Conservation (phyloP, 2,797 vertebrate genomes). For the Myotis findleyi region DNA sequence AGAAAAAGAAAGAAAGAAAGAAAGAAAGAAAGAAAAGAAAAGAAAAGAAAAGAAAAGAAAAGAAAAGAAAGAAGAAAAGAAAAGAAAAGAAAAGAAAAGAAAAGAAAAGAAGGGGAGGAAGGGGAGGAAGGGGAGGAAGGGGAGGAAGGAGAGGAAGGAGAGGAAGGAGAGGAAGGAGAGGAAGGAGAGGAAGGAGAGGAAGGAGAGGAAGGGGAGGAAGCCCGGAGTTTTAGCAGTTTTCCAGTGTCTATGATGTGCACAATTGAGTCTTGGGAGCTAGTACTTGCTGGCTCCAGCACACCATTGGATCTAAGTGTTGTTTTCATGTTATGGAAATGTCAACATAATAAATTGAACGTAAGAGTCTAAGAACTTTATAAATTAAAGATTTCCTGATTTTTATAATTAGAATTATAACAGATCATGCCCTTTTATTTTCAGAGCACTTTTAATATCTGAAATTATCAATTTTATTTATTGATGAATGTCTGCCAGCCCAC, state of each 20-base stretch:
- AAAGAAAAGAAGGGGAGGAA: too few species aligned
- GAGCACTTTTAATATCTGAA: not conserved
- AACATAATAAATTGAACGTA: not conserved
- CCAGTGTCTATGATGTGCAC: not conserved
- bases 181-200: accelerated
- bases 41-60: too few species aligned
- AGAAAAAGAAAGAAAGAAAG: too few species aligned
- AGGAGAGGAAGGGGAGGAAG: not conserved
- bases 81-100: too few species aligned
- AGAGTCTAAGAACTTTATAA: not conserved
- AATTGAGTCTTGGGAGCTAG: not conserved
- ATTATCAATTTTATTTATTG: not conserved
- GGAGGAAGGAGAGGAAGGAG: not conserved
- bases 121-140: too few species aligned
- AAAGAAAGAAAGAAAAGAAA: too few species aligned
- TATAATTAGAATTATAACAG: not conserved
- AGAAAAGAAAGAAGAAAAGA: too few species aligned
- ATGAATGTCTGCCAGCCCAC: not conserved
- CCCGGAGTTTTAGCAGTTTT: not conserved
- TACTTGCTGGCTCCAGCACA: not conserved
- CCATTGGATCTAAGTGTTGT: not conserved
- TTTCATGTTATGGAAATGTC: not conserved
- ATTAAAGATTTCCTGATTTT: not conserved
- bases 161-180: too few species aligned
- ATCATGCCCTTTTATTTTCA: not conserved